Evolutionary conservation across 2,797 vertebrate species (phyloP).

Genomic region (Petrocephalus schoutedeni): DNA sequence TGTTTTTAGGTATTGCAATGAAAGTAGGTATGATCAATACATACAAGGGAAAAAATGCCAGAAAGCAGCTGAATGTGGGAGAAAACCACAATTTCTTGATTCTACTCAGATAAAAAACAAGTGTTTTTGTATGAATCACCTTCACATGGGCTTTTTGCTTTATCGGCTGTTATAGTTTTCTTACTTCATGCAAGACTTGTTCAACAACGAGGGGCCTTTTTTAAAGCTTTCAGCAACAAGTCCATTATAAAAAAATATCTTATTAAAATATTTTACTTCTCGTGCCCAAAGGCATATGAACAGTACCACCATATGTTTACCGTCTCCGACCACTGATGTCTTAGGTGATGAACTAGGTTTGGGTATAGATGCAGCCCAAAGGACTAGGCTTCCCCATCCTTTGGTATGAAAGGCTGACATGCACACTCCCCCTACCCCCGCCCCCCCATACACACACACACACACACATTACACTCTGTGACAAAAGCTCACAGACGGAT

Average conservation of each 20-base stretch:
- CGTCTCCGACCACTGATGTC: neutral
- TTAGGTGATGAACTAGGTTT: neutral
- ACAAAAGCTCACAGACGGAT: neutral
- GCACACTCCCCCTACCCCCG: neutral
- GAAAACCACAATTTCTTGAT: neutral
- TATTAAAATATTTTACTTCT: neutral
- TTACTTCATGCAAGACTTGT: neutral
- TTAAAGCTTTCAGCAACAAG: neutral
- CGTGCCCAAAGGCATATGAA: neutral
- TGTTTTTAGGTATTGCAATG: too few species aligned
- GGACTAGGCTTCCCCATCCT: neutral
- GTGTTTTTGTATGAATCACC: neutral
- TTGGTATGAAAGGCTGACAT: neutral
- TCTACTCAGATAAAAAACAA: neutral
- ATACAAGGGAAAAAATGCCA: neutral
- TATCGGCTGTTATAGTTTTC: neutral
- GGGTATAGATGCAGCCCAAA: neutral
- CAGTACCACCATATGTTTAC: neutral
- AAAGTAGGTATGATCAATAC: too few species aligned
- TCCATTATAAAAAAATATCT: neutral
- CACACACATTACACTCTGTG: neutral
- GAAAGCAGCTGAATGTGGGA: neutral
- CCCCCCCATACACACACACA: neutral
- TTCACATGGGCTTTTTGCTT: neutral
- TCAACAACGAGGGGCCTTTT: neutral